phyloP scores from a whole-genome alignment of 2,113 vertebrate genomes.

The Climacteris rufus region DNA sequence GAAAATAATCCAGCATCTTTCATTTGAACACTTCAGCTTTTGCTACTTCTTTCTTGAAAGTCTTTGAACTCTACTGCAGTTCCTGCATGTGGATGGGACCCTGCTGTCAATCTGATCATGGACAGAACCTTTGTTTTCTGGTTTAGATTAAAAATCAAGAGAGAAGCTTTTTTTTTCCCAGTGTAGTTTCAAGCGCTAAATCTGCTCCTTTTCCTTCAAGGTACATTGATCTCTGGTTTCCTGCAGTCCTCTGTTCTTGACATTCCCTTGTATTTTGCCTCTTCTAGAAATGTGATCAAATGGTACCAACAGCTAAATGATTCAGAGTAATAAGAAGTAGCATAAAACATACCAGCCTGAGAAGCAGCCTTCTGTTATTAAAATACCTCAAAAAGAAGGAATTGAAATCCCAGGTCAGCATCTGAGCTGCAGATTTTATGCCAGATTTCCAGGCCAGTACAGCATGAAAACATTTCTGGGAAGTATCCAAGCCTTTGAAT shows the following conservation, averaged over 20 bases:
- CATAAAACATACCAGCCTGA: not conserved
- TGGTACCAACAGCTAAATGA: not conserved
- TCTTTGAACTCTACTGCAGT: not conserved
- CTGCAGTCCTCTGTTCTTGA: not conserved
- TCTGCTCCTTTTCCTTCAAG: not conserved
- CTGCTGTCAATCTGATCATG: not conserved
- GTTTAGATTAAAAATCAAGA: not conserved
- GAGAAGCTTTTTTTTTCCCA: not conserved
- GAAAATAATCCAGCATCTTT: not conserved
- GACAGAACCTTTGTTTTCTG: not conserved
- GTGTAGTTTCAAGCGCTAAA: not conserved
- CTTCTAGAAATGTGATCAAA: not conserved
- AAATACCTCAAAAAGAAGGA: conserved; percentile 2
- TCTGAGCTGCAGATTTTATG: not conserved
- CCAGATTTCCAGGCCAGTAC: conserved; percentile 15
- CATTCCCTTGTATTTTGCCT: not conserved
- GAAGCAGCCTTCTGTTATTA: not conserved
- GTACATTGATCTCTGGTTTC: not conserved
- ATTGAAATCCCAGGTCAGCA: not conserved
- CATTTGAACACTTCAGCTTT: not conserved
- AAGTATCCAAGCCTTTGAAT: conserved; percentile 42
- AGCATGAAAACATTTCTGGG: conserved; percentile 37
- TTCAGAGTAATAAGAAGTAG: not conserved
- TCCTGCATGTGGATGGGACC: not conserved
- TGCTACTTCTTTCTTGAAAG: not conserved